Base-by-base conservation (phyloP, 1,140 invertebrate species). In the Drosophila eugracilis region DNA sequence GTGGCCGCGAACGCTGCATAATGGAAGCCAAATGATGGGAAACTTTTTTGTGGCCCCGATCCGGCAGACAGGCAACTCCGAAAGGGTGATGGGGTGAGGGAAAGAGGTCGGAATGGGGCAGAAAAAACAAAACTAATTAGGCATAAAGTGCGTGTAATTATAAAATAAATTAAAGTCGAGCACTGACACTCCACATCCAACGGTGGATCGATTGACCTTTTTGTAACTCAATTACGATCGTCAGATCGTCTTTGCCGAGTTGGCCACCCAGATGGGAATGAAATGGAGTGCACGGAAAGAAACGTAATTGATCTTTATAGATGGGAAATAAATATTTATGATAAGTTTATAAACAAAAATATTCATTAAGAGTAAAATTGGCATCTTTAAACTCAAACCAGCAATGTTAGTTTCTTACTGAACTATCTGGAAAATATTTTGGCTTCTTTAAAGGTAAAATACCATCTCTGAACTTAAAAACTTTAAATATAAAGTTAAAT, bases 1-100 rank as follows among this genome's bases (percentile, higher is more conserved):
- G 83, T 88, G 83, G 83, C 83, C 55, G 83, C 78, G 78, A 88
- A 86, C 81, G 81, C 81, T 86, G 81, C 83, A 88, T 88, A 88
- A 88, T 88, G 84, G 70, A 65, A 88, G 78, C 84, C 83, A 88
- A 88, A 88, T 88, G 83, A 88, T 88, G 83, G 83, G 83, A 88
- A 88, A 83, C 70, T 86, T 88, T 86, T 80, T 88, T 89, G 37
- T 55, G 42, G 55, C 53, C 63, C 59, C 70, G 73, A 59, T 52
- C 69, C 34, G 30, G 6, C 55, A 54, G 45, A 54, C 19, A 45
- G 41, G 15, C 41, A 63, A 17, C 30, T 12, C 41, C 48, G 15
- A 28, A 21, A n/a, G n/a, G n/a, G n/a, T n/a, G n/a, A n/a, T n/a
- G n/a, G 50, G n/a, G 26, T 14, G 21, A 14, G 10, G 24, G 39